A percentile compares a stretch with the other conserved stretches of the same genome.
Conservation (phyloP, 2,113 vertebrate genomes). For the Columbina picui region DNA sequence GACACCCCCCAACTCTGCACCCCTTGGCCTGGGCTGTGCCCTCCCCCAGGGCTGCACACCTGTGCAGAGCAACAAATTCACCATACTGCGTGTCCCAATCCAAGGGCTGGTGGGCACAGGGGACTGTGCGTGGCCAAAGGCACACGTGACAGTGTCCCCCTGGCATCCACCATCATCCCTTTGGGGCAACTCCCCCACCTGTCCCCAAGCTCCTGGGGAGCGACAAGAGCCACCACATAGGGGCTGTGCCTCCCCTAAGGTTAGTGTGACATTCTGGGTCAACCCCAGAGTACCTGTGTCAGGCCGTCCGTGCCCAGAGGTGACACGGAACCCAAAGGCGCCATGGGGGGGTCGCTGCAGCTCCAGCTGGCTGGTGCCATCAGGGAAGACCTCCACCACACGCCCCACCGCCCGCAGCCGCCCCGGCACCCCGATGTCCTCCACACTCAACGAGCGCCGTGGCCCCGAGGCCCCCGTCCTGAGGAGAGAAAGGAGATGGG, state of each 20-base stretch:
- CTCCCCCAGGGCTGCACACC: fast-evolving
- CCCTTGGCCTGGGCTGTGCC: fast-evolving
- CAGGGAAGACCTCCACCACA: constrained; percentile 85
- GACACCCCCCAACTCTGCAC: not conserved
- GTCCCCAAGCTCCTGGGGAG: fast-evolving
- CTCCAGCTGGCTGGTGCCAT: constrained; percentile 89
- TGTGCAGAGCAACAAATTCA: fast-evolving
- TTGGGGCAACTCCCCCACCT: not conserved
- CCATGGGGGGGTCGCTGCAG: constrained; percentile 82
- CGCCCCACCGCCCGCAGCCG: constrained; percentile 79
- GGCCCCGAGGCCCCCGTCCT: constrained; percentile 34
- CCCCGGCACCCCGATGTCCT: constrained; percentile 80
- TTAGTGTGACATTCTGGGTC: fast-evolving
- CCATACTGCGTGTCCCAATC: fast-evolving
- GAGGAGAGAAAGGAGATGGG: not conserved
- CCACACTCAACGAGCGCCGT: constrained; percentile 78
- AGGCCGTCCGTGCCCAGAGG: constrained; percentile 86
- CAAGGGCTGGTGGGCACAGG: fast-evolving
- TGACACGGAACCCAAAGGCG: constrained; percentile 89
- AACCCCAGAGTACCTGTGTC: constrained; percentile 81
- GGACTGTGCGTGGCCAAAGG: fast-evolving
- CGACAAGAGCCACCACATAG: fast-evolving
- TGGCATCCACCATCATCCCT: fast-evolving
- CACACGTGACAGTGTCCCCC: fast-evolving
- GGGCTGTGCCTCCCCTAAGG: too few relatives aligned